A percentile compares a stretch with the other conserved stretches of the same genome.
Evolutionary conservation across 2,797 vertebrate genomes (phyloP).

Genomic region (Otus scops): DNA sequence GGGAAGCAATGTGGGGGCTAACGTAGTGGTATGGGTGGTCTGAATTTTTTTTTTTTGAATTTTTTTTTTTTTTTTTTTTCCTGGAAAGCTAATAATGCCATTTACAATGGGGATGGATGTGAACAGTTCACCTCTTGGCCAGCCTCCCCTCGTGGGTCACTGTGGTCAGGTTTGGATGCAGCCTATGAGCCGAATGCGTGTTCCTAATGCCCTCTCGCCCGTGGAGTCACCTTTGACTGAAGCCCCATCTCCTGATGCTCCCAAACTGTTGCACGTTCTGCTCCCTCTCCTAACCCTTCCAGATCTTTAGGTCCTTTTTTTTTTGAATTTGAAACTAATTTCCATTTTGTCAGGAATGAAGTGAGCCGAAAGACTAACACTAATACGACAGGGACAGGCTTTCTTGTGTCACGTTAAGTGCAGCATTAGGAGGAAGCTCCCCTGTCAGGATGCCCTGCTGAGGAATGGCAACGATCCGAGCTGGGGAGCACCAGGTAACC

Average conservation of each 20-base stretch:
- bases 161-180: background rate
- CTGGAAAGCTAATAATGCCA: slow-evolving; percentile 55
- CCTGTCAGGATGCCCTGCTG: background rate
- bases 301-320: background rate
- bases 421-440: background rate
- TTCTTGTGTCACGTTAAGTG: background rate
- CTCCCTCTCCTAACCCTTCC: slow-evolving; percentile 51
- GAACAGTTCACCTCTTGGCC: slow-evolving; percentile 24
- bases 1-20: background rate
- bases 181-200: background rate
- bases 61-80: background rate
- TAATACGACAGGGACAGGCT: background rate
- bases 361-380: background rate
- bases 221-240: slow-evolving; percentile 5
- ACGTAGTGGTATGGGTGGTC: background rate
- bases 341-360: slow-evolving; percentile 9
- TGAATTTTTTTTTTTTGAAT: background rate
- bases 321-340: slow-evolving; percentile 10
- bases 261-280: background rate
- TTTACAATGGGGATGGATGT: slow-evolving; percentile 49
- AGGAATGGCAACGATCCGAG: background rate
- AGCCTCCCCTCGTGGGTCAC: slow-evolving; percentile 32
- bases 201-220: slow-evolving; percentile 1
- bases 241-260: background rate
- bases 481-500: background rate